phyloP scores from a whole-genome alignment of 2,113 vertebrate species.

The Dermatemys mawii region DNA sequence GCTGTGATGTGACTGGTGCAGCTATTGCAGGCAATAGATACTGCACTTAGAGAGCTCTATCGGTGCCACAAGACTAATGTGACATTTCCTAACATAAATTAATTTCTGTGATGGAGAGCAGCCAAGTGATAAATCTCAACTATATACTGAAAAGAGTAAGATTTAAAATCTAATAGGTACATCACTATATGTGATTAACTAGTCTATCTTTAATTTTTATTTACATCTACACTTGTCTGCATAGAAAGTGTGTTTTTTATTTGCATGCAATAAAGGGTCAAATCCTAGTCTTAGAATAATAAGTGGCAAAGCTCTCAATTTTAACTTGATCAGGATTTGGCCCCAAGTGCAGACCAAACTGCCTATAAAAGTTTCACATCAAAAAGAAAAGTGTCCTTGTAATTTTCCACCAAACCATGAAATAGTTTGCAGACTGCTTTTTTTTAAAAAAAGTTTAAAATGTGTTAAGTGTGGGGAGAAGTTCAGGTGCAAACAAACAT shows the following conservation, averaged over 20 bases:
- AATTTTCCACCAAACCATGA: accelerated
- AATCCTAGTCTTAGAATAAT: background rate
- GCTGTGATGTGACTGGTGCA: background rate
- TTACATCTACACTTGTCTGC: background rate
- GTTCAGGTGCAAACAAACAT: accelerated
- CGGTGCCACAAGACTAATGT: background rate
- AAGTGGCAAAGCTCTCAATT: background rate
- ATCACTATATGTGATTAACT: background rate
- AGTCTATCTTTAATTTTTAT: background rate
- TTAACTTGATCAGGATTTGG: background rate
- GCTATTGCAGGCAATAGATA: background rate
- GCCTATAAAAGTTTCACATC: background rate
- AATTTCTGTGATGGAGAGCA: background rate
- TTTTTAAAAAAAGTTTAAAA: accelerated
- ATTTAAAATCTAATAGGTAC: background rate
- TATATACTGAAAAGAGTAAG: background rate
- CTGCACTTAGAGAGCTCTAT: background rate
- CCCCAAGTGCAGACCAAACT: accelerated
- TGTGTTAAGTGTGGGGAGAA: background rate
- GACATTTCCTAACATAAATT: background rate
- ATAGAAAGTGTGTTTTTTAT: background rate
- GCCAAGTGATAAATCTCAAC: background rate
- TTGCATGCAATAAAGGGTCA: background rate
- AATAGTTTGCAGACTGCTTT: background rate
- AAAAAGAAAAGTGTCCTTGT: background rate